phyloP scores from a whole-genome alignment of 2,888 invertebrate genomes.

The Muschampia plurimacula region DNA sequence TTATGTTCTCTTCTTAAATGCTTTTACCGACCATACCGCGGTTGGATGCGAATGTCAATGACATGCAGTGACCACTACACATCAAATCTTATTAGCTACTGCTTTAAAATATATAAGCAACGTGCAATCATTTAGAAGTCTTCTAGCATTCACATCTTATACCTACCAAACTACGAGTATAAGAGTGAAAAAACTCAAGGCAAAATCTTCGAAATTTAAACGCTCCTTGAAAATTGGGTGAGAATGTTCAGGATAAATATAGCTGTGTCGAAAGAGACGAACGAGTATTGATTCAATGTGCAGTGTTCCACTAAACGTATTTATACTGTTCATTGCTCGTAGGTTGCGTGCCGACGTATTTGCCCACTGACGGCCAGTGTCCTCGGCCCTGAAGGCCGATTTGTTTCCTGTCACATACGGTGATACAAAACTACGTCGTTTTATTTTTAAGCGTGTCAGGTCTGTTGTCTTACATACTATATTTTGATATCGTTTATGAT shows the following conservation, averaged over 20 bases:
- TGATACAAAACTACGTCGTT: not conserved
- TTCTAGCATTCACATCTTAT: too few species aligned
- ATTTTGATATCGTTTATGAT: too few species aligned
- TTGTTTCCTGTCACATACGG: constrained; percentile 10
- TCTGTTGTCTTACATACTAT: too few species aligned
- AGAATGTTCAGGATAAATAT: not conserved
- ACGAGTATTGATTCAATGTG: constrained; percentile 14
- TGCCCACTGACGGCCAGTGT: constrained; percentile 3
- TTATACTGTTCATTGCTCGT: constrained; percentile 15
- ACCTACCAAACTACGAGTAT: too few species aligned
- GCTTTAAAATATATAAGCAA: too few species aligned
- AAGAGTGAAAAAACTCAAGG: not conserved
- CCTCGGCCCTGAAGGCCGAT: constrained; percentile 26
- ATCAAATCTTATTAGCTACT: too few species aligned
- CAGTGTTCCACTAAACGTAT: constrained; percentile 8
- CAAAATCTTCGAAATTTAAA: not conserved
- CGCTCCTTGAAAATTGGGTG: not conserved
- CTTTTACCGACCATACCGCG: too few species aligned
- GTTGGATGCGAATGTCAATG: too few species aligned
- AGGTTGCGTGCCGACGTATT: not conserved
- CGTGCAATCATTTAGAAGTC: too few species aligned
- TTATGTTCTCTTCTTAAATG: too few species aligned
- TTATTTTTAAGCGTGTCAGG: not conserved
- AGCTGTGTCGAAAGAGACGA: not conserved
- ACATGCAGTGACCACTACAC: too few species aligned